Evolutionary conservation across 2,888 invertebrate species (phyloP).

Genomic region (Drosophila formosana): DNA sequence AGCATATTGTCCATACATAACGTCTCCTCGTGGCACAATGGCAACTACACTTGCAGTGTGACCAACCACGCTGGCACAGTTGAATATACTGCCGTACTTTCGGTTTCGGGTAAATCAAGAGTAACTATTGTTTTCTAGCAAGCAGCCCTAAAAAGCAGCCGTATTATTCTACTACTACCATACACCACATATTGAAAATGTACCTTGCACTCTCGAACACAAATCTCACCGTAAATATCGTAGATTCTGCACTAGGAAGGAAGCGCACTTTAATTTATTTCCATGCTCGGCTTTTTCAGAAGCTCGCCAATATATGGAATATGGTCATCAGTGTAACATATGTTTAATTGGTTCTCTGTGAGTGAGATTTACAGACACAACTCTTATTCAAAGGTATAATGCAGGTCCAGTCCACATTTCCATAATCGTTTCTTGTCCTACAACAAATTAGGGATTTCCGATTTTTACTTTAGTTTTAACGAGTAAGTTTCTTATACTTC

Average conservation of each 20-base stretch:
- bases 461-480: slow-evolving; percentile 1
- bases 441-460: background rate
- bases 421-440: background rate
- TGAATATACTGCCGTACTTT: slow-evolving; percentile 86
- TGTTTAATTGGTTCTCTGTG: background rate
- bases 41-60: slow-evolving; percentile 85
- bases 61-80: slow-evolving; percentile 85
- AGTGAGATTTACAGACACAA: background rate
- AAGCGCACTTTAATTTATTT: slow-evolving; percentile 1
- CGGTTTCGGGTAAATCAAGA: slow-evolving; percentile 86
- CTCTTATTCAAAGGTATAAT: background rate
- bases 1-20: slow-evolving; percentile 85
- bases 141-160: slow-evolving; percentile 28
- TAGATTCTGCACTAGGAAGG: slow-evolving; percentile 56
- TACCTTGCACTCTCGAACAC: slow-evolving; percentile 50
- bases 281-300: slow-evolving; percentile 2
- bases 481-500: slow-evolving; percentile 5
- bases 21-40: slow-evolving; percentile 85
- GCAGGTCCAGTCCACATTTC: background rate
- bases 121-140: slow-evolving; percentile 60
- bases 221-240: slow-evolving; percentile 55
- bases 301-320: background rate
- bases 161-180: slow-evolving; percentile 30
- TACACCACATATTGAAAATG: slow-evolving; percentile 38
- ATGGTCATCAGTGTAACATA: background rate